Percentiles rank a stretch among this genome's conserved stretches.
phyloP scores from a whole-genome alignment of 2,113 vertebrate species.

The Callocephalon fimbriatum region DNA sequence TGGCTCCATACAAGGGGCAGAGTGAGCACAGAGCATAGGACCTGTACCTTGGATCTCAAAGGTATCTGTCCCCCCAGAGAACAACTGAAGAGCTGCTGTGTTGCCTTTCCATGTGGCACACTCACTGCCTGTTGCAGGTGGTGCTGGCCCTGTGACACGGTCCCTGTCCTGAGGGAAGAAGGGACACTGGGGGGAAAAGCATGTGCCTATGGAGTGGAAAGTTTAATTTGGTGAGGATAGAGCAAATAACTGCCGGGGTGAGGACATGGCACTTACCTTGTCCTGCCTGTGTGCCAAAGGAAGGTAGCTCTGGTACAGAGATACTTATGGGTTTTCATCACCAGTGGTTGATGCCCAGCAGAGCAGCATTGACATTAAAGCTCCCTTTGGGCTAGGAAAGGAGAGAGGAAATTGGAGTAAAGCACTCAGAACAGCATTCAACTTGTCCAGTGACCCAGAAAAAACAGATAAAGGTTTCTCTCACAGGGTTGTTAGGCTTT shows the following conservation, averaged over 20 bases:
- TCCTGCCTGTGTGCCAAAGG: not conserved
- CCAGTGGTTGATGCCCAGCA: not conserved
- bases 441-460: not conserved
- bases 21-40: not conserved
- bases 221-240: not conserved
- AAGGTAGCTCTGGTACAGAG: not conserved
- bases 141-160: not conserved
- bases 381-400: not conserved
- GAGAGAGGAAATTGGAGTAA: not conserved
- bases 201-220: not conserved
- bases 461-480: not conserved
- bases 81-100: not conserved
- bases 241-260: not conserved
- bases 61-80: not conserved
- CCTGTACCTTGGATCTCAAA: not conserved
- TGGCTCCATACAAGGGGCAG: not conserved
- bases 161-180: not conserved
- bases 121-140: accelerated
- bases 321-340: not conserved
- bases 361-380: not conserved
- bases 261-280: not conserved
- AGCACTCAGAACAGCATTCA: not conserved
- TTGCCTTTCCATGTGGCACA: not conserved
- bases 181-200: not conserved
- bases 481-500: not conserved